Evolutionary conservation across 2,113 vertebrate genomes (phyloP).

Genomic region (Aphelocoma coerulescens): DNA sequence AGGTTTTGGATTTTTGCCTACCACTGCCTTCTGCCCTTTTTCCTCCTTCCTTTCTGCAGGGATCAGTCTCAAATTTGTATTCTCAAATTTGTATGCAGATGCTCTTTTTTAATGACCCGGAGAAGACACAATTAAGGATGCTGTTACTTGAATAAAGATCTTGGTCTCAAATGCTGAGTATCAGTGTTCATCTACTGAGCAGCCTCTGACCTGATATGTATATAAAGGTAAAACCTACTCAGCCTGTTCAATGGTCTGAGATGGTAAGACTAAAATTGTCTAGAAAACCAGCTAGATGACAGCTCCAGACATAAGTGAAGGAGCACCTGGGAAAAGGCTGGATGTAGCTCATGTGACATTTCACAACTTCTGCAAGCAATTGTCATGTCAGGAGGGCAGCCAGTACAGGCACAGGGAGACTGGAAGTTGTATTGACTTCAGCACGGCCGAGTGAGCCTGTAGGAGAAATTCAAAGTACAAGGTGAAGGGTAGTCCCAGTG

Average conservation of each 20-base stretch:
- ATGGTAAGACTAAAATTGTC: not conserved
- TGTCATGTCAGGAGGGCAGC: not conserved
- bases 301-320: not conserved
- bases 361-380: not conserved
- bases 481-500: not conserved
- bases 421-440: not conserved
- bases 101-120: not conserved
- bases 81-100: not conserved
- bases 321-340: not conserved
- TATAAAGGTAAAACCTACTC: not conserved
- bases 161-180: not conserved
- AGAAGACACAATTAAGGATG: not conserved
- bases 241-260: not conserved
- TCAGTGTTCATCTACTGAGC: not conserved
- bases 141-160: not conserved
- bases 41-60: constrained; percentile 14
- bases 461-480: not conserved
- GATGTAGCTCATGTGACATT: not conserved
- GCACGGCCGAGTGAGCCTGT: not conserved
- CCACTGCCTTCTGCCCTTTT: not conserved
- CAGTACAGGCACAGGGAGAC: not conserved
- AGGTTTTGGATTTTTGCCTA: not conserved
- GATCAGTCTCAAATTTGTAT: not conserved
- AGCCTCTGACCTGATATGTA: not conserved
- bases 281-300: not conserved